Percentiles rank a stretch among this genome's conserved stretches.
Evolutionary conservation across 2,888 invertebrate species (phyloP).

Genomic region (Zhuqinia jingwanae): DNA sequence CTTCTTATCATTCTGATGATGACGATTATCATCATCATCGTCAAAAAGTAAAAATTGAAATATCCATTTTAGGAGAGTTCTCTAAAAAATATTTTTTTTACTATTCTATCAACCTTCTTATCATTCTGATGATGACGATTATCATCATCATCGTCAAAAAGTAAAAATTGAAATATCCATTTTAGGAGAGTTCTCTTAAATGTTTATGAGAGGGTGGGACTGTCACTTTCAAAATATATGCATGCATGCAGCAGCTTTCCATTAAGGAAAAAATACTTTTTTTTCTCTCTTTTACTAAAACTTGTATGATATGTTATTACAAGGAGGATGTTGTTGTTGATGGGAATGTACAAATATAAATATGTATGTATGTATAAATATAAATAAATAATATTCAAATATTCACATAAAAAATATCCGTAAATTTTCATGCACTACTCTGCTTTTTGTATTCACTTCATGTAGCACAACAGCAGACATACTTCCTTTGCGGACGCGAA

Average conservation of each 20-base stretch:
- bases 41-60: slow-evolving; percentile 67
- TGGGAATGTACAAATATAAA: not conserved
- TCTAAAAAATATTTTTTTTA: slow-evolving; percentile 25
- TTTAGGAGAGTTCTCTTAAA: slow-evolving; percentile 60
- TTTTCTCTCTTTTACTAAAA: not conserved
- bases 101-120: not conserved
- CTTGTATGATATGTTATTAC: not conserved
- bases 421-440: not conserved
- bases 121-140: not conserved
- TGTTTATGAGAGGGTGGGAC: slow-evolving; percentile 71
- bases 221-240: slow-evolving; percentile 60
- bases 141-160: slow-evolving; percentile 45
- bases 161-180: slow-evolving; percentile 70
- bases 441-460: slow-evolving; percentile 22
- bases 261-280: slow-evolving; percentile 56
- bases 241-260: slow-evolving; percentile 53
- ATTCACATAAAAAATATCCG: slow-evolving; percentile 33
- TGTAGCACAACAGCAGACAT: not conserved
- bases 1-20: not conserved
- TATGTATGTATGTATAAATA: no score
- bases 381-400: slow-evolving; percentile 38
- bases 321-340: not conserved
- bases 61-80: slow-evolving; percentile 67
- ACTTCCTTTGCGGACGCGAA: slow-evolving; percentile 16
- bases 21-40: slow-evolving; percentile 11